These are phyloP conservation scores for Marasmarcha lunaedactyla DNA, from an alignment of 2,888 invertebrate genomes.

Conservation along the genomic window DNA sequence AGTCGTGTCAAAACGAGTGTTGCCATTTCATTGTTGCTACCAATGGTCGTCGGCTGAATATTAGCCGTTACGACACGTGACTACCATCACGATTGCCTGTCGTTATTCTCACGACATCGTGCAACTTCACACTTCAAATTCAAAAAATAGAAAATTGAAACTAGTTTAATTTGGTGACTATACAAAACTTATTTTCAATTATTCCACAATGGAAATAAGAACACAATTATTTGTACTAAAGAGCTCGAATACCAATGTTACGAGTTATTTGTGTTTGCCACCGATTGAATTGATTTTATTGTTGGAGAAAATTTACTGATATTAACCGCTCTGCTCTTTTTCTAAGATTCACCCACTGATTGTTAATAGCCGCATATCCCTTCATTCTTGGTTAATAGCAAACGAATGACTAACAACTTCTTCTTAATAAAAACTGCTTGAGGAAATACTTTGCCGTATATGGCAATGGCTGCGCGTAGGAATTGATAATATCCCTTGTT, in stretches of 20 bases:
- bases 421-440: not conserved
- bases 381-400: not conserved
- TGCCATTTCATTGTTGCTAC: not conserved
- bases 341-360: not conserved
- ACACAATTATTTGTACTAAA: too few relatives aligned
- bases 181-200: slow-evolving; percentile 18
- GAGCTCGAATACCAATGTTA: too few relatives aligned
- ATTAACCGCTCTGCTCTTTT: too few relatives aligned
- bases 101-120: slow-evolving; percentile 29
- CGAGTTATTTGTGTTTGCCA: too few relatives aligned
- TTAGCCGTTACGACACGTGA: slow-evolving; percentile 26
- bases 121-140: slow-evolving; percentile 23
- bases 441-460: not conserved
- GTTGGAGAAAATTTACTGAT: too few relatives aligned
- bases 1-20: too few relatives aligned
- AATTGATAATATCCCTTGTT: not conserved
- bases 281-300: too few relatives aligned
- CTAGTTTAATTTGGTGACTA: slow-evolving; percentile 21
- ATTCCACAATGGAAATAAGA: not conserved
- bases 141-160: slow-evolving; percentile 24
- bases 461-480: not conserved
- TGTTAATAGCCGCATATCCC: not conserved
- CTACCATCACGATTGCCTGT: slow-evolving; percentile 34
- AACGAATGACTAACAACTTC: not conserved
- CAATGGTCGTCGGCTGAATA: slow-evolving; percentile 15